Conservation (phyloP, 2,888 invertebrate species). For the Drosophila paramelanica region DNA sequence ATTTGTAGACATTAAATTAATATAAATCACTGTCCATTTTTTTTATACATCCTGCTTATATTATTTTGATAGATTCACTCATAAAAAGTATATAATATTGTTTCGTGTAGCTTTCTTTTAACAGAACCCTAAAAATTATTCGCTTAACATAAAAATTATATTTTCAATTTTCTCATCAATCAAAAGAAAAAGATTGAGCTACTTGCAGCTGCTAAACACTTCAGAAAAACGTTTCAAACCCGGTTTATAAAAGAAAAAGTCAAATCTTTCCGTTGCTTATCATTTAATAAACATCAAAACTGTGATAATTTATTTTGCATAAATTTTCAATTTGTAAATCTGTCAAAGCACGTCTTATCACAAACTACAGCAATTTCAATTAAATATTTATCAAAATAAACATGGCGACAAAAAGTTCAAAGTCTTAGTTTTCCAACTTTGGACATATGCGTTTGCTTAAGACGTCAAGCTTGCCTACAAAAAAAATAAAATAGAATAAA, state of each 20-base stretch:
- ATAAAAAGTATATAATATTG: too few relatives aligned
- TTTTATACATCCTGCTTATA: not conserved
- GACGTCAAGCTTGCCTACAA: not conserved
- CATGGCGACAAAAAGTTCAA: not conserved
- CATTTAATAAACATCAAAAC: not conserved
- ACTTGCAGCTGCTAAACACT: not conserved
- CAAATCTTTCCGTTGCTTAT: too few relatives aligned
- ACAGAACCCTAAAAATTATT: too few relatives aligned
- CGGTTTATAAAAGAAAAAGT: not conserved
- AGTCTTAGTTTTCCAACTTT: not conserved
- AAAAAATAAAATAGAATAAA: not conserved
- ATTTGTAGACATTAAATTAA: conserved; percentile 16
- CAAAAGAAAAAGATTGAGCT: not conserved
- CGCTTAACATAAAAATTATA: not conserved
- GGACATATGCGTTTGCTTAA: conserved; percentile 2
- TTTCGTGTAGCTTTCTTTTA: too few relatives aligned
- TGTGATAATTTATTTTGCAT: not conserved
- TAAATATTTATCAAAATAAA: conserved; percentile 30
- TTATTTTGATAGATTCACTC: not conserved
- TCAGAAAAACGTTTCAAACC: not conserved
- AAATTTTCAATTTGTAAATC: not conserved
- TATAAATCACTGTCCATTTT: not conserved
- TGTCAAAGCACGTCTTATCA: not conserved
- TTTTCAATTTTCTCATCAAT: not conserved
- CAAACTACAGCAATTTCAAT: conserved; percentile 14